phyloP scores from a whole-genome alignment of 1,140 invertebrate species.

The Drosophila rufa region DNA sequence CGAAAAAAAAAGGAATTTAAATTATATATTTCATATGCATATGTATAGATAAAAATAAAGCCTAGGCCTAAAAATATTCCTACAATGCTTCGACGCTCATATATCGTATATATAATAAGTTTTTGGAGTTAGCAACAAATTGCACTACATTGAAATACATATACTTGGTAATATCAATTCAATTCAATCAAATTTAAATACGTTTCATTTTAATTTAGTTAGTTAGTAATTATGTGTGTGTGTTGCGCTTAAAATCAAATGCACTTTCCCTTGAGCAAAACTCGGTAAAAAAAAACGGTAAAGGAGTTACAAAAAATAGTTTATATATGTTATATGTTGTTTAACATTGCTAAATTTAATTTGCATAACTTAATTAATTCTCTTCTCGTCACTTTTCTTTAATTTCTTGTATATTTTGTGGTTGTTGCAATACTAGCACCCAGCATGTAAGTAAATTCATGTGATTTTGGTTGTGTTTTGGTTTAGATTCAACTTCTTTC shows the following conservation, averaged over 20 bases:
- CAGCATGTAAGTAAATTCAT: slow-evolving; percentile 76
- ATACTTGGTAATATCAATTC: slow-evolving; percentile 54
- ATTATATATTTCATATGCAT: slow-evolving; percentile 28
- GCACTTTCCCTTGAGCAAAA: slow-evolving; percentile 68
- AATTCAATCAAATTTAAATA: slow-evolving; percentile 41
- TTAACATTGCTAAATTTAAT: slow-evolving; percentile 35
- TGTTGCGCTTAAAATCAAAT: slow-evolving; percentile 58
- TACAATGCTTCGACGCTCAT: slow-evolving; percentile 22
- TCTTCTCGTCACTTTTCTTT: background rate
- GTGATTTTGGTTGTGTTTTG: slow-evolving; percentile 56
- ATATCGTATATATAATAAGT: slow-evolving; percentile 22
- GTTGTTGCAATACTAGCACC: slow-evolving; percentile 63
- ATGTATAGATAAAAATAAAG: slow-evolving; percentile 34
- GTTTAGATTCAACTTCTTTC: slow-evolving; percentile 13
- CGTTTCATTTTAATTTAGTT: slow-evolving; percentile 49
- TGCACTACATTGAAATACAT: slow-evolving; percentile 66
- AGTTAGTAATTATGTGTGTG: slow-evolving; percentile 20
- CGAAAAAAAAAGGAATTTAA: slow-evolving; percentile 13
- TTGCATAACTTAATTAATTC: slow-evolving; percentile 35
- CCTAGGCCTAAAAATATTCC: slow-evolving; percentile 37
- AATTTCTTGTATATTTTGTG: slow-evolving; percentile 18
- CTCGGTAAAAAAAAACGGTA: slow-evolving; percentile 32
- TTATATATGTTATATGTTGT: background rate
- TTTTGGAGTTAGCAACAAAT: slow-evolving; percentile 68
- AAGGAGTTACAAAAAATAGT: slow-evolving; percentile 9